These are phyloP conservation scores for Mormyrops attenuatus DNA, from an alignment of 2,797 vertebrate species.

Conservation along the genomic window DNA sequence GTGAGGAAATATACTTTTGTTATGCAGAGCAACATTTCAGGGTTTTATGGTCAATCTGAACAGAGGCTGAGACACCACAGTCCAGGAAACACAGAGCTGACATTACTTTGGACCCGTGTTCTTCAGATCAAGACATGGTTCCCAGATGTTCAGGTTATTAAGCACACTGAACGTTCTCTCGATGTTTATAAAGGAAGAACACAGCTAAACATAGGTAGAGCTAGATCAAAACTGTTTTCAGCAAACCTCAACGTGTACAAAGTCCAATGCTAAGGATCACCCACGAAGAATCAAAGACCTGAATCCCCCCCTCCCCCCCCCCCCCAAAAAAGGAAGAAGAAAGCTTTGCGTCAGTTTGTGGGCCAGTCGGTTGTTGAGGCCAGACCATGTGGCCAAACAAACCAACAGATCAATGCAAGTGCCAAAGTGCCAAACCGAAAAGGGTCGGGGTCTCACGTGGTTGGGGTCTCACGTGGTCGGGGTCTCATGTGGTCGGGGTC, in stretches of 20 bases:
- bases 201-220: background rate
- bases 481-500: constrained; percentile 33
- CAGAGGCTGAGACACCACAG: background rate
- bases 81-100: background rate
- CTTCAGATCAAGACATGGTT: background rate
- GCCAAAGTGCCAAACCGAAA: constrained; percentile 70
- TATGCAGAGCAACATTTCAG: background rate
- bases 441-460: constrained; percentile 37
- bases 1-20: background rate
- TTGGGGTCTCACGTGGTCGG: constrained; percentile 40
- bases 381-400: constrained; percentile 58
- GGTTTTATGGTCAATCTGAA: background rate
- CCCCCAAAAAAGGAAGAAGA: constrained; percentile 1
- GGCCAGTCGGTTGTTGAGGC: constrained; percentile 48
- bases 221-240: background rate
- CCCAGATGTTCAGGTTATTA: constrained; percentile 17
- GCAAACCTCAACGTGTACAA: background rate
- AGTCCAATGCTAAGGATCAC: background rate
- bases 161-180: background rate
- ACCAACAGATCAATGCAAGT: constrained; percentile 72
- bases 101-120: background rate
- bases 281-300: background rate
- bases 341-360: constrained; percentile 44
- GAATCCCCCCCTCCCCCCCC: background rate
- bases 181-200: background rate